Evolutionary conservation across 35 echinoderm and acorn worm genomes (phyloP).

Genomic region (Eucidaris tribuloides): DNA sequence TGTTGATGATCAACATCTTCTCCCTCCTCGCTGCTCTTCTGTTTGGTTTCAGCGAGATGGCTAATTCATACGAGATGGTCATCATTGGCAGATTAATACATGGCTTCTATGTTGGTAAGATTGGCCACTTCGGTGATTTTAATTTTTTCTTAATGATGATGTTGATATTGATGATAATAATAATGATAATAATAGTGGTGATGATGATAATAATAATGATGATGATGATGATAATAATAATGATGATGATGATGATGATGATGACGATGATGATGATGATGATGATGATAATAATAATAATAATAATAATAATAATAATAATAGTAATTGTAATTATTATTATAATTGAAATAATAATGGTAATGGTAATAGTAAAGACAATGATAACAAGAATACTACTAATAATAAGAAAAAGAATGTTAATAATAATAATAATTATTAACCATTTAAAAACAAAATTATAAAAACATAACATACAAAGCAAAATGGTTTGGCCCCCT

Average conservation of each 20-base stretch:
- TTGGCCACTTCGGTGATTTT: background rate
- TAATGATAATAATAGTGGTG: no score
- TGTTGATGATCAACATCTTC: slow-evolving; percentile 84
- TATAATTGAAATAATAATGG: background rate
- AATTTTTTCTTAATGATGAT: background rate
- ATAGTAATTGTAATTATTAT: background rate
- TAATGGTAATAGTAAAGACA: background rate
- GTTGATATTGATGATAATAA: no score
- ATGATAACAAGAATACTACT: background rate
- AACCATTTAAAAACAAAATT: no score
- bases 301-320: no score
- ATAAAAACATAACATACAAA: no score
- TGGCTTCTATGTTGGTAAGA: slow-evolving; percentile 85
- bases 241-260: background rate
- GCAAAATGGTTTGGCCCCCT: no score
- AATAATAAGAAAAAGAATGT: no score
- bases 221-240: background rate
- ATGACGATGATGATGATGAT: background rate
- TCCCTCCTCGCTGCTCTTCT: slow-evolving; percentile 65
- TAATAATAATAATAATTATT: no score
- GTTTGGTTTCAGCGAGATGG: slow-evolving; percentile 65
- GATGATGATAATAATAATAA: background rate
- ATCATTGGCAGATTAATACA: slow-evolving; percentile 73
- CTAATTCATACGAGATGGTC: slow-evolving; percentile 90
- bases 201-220: background rate